Conservation (phyloP, 2,797 vertebrate species). For the Bradypodion ventrale region DNA sequence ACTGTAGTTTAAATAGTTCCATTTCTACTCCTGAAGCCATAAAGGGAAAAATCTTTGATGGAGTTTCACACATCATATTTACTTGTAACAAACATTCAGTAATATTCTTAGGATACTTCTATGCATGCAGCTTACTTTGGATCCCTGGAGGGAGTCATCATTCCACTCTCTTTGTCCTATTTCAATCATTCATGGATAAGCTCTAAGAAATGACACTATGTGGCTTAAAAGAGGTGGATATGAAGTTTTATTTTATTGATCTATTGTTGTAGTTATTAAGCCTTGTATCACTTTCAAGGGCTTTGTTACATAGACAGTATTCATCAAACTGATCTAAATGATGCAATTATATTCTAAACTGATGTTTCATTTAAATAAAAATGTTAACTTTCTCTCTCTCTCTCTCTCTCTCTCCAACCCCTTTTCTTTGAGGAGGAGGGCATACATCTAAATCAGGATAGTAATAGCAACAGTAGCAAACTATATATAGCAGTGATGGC, state of each 20-base stretch:
- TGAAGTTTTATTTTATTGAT: neutral
- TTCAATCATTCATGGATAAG: neutral
- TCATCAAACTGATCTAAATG: neutral
- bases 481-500: too few species aligned
- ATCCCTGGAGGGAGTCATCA: neutral
- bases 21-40: conserved; percentile 54
- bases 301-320: neutral
- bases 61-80: conserved; percentile 49
- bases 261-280: neutral
- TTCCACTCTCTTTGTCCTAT: neutral
- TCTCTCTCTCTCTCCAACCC: too few species aligned
- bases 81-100: conserved; percentile 53
- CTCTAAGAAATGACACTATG: neutral
- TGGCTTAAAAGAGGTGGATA: neutral
- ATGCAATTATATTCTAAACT: neutral
- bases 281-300: neutral
- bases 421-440: too few species aligned
- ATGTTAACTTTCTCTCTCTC: neutral
- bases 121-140: neutral
- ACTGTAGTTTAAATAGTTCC: conserved; percentile 63
- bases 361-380: neutral
- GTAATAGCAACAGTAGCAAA: too few species aligned
- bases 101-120: neutral
- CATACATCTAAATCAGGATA: neutral
- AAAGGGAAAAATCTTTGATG: conserved; percentile 58